Evolutionary conservation across 2,888 invertebrate species (phyloP).

Genomic region (Melolontha melolontha): DNA sequence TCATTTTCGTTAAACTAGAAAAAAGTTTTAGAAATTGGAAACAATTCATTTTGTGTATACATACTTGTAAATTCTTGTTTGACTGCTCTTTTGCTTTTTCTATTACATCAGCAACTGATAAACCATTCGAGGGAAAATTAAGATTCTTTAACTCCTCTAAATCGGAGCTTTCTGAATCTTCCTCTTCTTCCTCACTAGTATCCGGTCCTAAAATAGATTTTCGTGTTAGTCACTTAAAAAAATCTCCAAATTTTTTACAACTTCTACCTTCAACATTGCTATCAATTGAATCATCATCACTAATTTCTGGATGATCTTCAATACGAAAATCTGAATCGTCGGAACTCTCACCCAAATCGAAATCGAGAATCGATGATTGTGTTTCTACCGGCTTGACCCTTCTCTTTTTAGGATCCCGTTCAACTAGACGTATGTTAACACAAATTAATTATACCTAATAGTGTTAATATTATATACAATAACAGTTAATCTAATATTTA

Average conservation of each 20-base stretch:
- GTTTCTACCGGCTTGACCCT: conserved; percentile 84
- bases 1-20: conserved; percentile 65
- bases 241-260: conserved; percentile 28
- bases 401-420: conserved; percentile 83
- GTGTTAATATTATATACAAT: too few species aligned
- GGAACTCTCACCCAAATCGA: conserved; percentile 90
- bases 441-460: too few species aligned
- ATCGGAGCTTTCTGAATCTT: conserved; percentile 59
- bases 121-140: conserved; percentile 59
- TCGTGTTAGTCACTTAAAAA: background rate
- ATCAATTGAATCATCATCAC: conserved; percentile 82
- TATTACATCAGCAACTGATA: conserved; percentile 68
- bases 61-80: conserved; percentile 59
- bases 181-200: conserved; percentile 59
- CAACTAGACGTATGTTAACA: conserved; percentile 63
- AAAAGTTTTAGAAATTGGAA: conserved; percentile 14
- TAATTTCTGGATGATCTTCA: conserved; percentile 84
- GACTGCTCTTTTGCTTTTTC: conserved; percentile 67
- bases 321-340: conserved; percentile 96
- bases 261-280: conserved; percentile 72
- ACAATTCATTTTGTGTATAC: conserved; percentile 15
- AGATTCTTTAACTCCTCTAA: conserved; percentile 61
- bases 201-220: conserved; percentile 49
- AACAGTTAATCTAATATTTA: too few species aligned
- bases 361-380: conserved; percentile 80